phyloP scores from a whole-genome alignment of 2,888 invertebrate species.

The Marronus borbonicus region DNA sequence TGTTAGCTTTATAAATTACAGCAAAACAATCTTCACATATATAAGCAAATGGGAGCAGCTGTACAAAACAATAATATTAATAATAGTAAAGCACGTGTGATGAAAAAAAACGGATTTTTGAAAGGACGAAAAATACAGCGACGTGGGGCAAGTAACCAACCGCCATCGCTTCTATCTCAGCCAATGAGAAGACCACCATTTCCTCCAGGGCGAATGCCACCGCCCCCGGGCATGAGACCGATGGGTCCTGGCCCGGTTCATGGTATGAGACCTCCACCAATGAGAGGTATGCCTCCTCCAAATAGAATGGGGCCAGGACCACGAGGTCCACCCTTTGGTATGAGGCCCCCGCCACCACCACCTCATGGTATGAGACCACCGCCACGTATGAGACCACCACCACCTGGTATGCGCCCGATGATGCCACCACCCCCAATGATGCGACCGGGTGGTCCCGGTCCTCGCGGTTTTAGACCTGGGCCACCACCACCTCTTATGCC shows the following conservation, averaged over 20 bases:
- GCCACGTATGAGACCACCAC: conserved; percentile 53
- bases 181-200: conserved; percentile 58
- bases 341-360: conserved; percentile 56
- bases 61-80: conserved; percentile 37
- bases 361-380: conserved; percentile 58
- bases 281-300: conserved; percentile 56
- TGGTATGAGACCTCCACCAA: conserved; percentile 62
- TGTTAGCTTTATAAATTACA: conserved; percentile 32
- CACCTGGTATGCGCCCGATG: conserved; percentile 53
- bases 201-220: conserved; percentile 58
- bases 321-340: conserved; percentile 54
- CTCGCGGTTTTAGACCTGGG: conserved; percentile 49
- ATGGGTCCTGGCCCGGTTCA: conserved; percentile 58
- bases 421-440: conserved; percentile 61
- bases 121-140: conserved; percentile 57
- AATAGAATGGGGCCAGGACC: conserved; percentile 56
- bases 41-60: conserved; percentile 43
- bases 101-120: conserved; percentile 53
- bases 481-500: conserved; percentile 53
- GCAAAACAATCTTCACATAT: neutral
- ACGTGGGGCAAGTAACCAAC: conserved; percentile 56
- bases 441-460: conserved; percentile 48
- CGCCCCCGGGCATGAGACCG: conserved; percentile 62
- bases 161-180: conserved; percentile 55
- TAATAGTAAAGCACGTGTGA: conserved; percentile 38